A percentile compares a stretch with the other conserved stretches of the same genome.
Evolutionary conservation across 2,113 vertebrate species (phyloP).

Genomic region (Neolamprologus toae): DNA sequence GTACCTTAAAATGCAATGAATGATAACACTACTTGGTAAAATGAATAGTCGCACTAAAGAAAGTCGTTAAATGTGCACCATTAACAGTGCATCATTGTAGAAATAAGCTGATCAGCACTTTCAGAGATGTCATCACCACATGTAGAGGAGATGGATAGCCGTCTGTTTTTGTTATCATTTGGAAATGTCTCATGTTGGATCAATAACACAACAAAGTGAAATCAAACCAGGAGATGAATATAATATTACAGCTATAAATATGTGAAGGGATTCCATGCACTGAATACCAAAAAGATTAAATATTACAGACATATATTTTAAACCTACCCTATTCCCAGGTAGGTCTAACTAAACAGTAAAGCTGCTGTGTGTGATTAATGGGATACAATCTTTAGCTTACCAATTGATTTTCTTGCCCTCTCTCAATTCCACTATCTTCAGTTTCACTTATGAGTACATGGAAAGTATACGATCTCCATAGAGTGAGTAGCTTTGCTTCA

Average conservation of each 20-base stretch:
- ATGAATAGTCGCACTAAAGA: slow-evolving; percentile 1
- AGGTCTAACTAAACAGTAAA: neutral
- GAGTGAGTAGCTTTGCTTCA: neutral
- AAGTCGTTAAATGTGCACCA: slow-evolving; percentile 20
- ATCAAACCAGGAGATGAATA: neutral
- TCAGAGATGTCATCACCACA: slow-evolving; percentile 5
- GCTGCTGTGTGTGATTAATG: neutral
- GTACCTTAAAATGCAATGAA: slow-evolving; percentile 5
- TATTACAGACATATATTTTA: neutral
- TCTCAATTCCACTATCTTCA: neutral
- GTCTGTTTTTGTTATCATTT: slow-evolving; percentile 12
- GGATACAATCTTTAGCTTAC: neutral
- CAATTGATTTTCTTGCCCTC: neutral
- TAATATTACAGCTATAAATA: neutral
- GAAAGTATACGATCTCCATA: neutral
- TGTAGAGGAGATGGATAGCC: slow-evolving; percentile 4
- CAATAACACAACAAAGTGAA: neutral
- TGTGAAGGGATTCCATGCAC: neutral
- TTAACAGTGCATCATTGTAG: slow-evolving; percentile 42
- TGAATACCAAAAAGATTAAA: neutral
- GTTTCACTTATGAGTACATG: neutral
- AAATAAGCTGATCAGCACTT: slow-evolving; percentile 59
- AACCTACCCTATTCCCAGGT: accelerated
- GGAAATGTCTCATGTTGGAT: neutral
- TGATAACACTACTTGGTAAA: slow-evolving; percentile 15